Conservation (phyloP, 2,888 invertebrate genomes). For the Smittia aterrima region DNA sequence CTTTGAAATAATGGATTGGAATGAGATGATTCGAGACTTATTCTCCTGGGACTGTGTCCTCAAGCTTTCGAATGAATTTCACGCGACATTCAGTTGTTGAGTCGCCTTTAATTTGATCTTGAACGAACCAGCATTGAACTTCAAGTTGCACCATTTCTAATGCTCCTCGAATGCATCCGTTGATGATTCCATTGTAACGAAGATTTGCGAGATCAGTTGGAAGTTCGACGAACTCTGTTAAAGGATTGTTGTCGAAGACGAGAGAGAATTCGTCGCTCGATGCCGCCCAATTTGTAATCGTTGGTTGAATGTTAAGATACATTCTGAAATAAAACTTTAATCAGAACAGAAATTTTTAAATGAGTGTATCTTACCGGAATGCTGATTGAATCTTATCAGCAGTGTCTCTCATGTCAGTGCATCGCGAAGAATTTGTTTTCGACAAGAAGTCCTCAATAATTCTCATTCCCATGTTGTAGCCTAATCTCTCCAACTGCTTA, state of each 20-base stretch:
- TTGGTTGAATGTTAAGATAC: conserved; percentile 89
- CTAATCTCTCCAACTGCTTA: conserved; percentile 91
- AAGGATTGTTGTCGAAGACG: conserved; percentile 89
- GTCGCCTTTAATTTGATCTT: conserved; percentile 94
- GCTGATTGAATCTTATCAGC: conserved; percentile 90
- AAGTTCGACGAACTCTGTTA: conserved; percentile 96
- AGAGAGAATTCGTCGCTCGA: conserved; percentile 96
- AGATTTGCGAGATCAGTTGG: conserved; percentile 79
- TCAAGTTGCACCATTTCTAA: conserved; percentile 99
- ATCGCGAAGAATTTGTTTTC: conserved; percentile 82
- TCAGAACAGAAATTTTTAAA: neutral
- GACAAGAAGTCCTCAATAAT: conserved; percentile 97
- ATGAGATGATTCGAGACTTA: conserved; percentile 63
- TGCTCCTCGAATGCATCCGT: conserved; percentile 89
- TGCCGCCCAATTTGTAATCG: conserved; percentile 91
- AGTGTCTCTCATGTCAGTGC: conserved; percentile 93
- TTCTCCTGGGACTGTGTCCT: conserved; percentile 98
- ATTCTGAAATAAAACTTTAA: conserved; percentile 57
- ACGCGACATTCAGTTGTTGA: conserved; percentile 89
- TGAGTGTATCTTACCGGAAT: conserved; percentile 56
- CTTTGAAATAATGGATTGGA: neutral
- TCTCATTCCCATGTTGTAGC: conserved; percentile 97
- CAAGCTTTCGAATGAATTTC: conserved; percentile 90
- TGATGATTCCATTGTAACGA: conserved; percentile 89
- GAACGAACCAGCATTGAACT: conserved; percentile 89